Conservation (phyloP, 2,888 invertebrate species). For the Anarsia innoxiella region DNA sequence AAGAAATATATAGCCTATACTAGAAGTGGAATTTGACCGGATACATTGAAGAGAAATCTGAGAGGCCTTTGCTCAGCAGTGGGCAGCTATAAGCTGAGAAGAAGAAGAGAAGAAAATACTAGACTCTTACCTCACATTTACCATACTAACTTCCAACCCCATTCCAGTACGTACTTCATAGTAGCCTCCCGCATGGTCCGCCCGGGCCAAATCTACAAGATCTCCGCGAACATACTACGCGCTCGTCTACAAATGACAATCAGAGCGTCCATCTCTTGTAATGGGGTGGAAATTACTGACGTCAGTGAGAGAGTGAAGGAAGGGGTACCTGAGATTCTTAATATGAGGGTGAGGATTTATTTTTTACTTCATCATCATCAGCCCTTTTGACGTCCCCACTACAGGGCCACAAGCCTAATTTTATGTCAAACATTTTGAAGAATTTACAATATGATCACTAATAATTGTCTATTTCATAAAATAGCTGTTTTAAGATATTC, state of each 20-base stretch:
- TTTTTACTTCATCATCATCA: background rate
- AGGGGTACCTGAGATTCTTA: constrained; percentile 91
- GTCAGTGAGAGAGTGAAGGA: constrained; percentile 88
- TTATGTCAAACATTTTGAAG: no score
- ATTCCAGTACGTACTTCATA: constrained; percentile 89
- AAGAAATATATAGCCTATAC: no score
- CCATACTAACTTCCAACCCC: background rate
- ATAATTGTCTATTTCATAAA: no score
- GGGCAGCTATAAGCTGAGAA: no score
- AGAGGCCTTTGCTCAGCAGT: no score
- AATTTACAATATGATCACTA: no score
- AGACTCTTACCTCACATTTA: no score
- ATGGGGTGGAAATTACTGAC: constrained; percentile 92
- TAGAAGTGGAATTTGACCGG: no score
- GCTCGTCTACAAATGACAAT: constrained; percentile 88
- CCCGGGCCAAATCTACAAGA: constrained; percentile 92
- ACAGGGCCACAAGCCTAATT: background rate
- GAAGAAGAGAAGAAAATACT: no score
- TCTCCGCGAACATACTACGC: constrained; percentile 88
- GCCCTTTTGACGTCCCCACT: background rate
- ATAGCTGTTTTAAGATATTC: no score
- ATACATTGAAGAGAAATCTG: no score
- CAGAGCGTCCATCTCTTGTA: constrained; percentile 90
- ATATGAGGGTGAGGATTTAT: constrained; percentile 81
- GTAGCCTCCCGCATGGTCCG: constrained; percentile 93